Percentiles rank a stretch among this genome's conserved stretches.
Conservation (phyloP, 2,888 invertebrate genomes). For the Agrotis exclamationis region DNA sequence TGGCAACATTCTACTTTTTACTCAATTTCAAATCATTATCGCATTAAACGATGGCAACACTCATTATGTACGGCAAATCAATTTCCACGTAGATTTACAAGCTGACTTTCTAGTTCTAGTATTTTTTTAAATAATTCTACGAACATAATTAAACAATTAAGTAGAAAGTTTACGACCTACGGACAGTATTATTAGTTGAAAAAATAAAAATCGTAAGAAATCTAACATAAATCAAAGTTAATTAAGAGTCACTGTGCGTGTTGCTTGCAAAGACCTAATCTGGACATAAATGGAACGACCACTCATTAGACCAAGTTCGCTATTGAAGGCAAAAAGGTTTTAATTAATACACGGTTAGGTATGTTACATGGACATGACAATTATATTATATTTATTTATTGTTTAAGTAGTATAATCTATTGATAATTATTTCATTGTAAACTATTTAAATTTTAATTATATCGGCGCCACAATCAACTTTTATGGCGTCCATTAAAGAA, state of each 20-base stretch:
- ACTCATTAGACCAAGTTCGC: slow-evolving; percentile 62
- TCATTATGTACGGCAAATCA: slow-evolving; percentile 51
- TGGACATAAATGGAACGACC: slow-evolving; percentile 69
- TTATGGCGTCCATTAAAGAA: slow-evolving; percentile 50
- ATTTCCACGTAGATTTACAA: slow-evolving; percentile 50
- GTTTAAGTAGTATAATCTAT: slow-evolving; percentile 23
- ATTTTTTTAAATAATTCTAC: slow-evolving; percentile 41
- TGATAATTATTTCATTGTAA: slow-evolving; percentile 53
- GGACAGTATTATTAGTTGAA: slow-evolving; percentile 49
- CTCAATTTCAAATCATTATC: slow-evolving; percentile 48
- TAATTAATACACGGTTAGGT: slow-evolving; percentile 59
- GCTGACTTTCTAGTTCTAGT: slow-evolving; percentile 52
- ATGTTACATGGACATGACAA: slow-evolving; percentile 55
- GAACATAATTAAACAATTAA: slow-evolving; percentile 57
- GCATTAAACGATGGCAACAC: slow-evolving; percentile 50
- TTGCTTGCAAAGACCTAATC: slow-evolving; percentile 67
- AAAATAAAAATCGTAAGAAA: slow-evolving; percentile 53
- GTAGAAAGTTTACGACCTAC: slow-evolving; percentile 57
- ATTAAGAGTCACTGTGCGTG: slow-evolving; percentile 62
- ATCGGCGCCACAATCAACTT: slow-evolving; percentile 47
- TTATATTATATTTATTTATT: slow-evolving; percentile 57
- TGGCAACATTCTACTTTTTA: slow-evolving; percentile 31
- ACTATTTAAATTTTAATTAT: slow-evolving; percentile 56
- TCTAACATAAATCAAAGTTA: slow-evolving; percentile 61
- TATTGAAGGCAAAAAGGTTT: slow-evolving; percentile 65